Conservation (phyloP, 2,797 vertebrate genomes). For the Uromys caudimaculatus region DNA sequence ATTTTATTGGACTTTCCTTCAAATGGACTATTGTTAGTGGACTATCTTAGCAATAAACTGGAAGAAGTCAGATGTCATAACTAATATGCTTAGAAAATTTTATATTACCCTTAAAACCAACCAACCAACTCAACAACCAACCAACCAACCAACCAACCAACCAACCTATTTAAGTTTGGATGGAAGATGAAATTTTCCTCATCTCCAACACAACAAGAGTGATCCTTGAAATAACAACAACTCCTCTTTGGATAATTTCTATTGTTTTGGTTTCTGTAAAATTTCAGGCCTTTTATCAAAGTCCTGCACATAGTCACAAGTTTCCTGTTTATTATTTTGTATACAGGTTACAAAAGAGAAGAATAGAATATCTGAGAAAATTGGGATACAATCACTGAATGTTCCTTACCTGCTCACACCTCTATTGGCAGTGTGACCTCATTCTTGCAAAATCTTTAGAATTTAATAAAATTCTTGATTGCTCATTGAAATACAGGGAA, state of each 20-base stretch:
- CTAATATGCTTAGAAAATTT: neutral
- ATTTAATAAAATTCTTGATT: slow-evolving; percentile 61
- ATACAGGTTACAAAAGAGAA: neutral
- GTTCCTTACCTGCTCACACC: neutral
- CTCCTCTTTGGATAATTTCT: neutral
- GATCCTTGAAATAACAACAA: neutral
- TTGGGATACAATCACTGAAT: neutral
- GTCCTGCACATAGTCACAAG: neutral
- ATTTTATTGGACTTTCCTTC: neutral
- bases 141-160: neutral
- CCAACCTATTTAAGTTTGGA: neutral
- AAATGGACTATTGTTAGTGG: neutral
- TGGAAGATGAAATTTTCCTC: neutral
- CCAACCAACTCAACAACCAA: no score
- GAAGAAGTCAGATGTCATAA: neutral
- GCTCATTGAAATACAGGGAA: slow-evolving; percentile 38
- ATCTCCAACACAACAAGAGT: neutral
- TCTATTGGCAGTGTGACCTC: neutral
- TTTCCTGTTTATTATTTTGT: neutral
- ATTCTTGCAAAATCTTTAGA: slow-evolving; percentile 10
- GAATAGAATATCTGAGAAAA: neutral
- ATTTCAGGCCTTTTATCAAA: neutral
- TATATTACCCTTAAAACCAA: neutral
- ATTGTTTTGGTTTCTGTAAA: neutral
- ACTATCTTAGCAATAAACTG: neutral